phyloP scores from a whole-genome alignment of 2,888 invertebrate genomes.

The Cantharis nigra region DNA sequence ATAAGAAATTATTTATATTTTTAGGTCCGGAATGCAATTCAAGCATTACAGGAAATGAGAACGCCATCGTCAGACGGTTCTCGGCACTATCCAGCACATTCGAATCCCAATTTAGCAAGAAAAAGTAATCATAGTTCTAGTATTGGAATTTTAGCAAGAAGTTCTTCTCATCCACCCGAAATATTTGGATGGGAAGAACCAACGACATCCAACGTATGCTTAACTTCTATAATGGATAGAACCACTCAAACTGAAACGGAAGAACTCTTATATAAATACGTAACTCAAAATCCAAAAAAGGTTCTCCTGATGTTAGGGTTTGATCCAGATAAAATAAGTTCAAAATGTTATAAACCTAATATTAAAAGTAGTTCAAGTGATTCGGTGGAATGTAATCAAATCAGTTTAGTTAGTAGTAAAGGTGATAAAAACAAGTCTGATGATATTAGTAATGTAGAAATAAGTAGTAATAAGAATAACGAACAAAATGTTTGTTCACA shows the following conservation, averaged over 20 bases:
- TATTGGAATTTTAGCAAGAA: slow-evolving; percentile 68
- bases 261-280: slow-evolving; percentile 66
- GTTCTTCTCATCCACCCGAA: slow-evolving; percentile 84
- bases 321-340: slow-evolving; percentile 59
- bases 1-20: neutral
- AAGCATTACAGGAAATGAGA: slow-evolving; percentile 81
- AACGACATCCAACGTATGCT: slow-evolving; percentile 24
- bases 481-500: slow-evolving; percentile 43
- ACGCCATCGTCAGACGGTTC: slow-evolving; percentile 59
- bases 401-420: slow-evolving; percentile 14
- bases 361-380: slow-evolving; percentile 46
- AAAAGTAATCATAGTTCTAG: slow-evolving; percentile 46
- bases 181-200: slow-evolving; percentile 76
- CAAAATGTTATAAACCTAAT: slow-evolving; percentile 40
- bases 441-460: slow-evolving; percentile 18
- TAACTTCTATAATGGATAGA: slow-evolving; percentile 46
- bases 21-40: slow-evolving; percentile 81
- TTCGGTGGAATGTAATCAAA: slow-evolving; percentile 40
- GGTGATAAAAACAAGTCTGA: slow-evolving; percentile 28
- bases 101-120: slow-evolving; percentile 72
- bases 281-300: slow-evolving; percentile 73
- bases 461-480: slow-evolving; percentile 36
- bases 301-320: slow-evolving; percentile 76
- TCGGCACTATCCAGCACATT: slow-evolving; percentile 71
- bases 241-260: slow-evolving; percentile 68